phyloP scores from a whole-genome alignment of 2,888 invertebrate species.

The Periphyllus acericola region DNA sequence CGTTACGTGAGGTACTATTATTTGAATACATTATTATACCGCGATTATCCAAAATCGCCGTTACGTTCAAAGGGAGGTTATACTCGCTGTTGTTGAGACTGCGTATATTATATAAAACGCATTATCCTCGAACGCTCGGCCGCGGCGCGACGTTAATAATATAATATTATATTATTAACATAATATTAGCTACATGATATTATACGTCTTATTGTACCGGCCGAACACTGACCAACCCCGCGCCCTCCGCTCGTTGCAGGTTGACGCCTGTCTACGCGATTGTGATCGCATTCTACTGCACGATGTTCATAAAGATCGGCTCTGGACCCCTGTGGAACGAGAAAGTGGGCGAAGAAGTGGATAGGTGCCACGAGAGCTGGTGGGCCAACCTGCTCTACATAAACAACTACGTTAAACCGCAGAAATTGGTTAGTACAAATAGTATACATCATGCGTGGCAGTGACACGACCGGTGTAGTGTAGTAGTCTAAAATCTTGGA shows the following conservation, averaged over 20 bases:
- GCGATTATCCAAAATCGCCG: neutral
- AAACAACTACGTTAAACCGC: conserved; percentile 35
- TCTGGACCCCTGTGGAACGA: conserved; percentile 49
- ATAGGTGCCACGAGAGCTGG: conserved; percentile 35
- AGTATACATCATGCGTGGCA: neutral
- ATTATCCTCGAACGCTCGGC: no score
- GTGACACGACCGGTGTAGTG: no score
- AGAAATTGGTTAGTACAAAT: conserved; percentile 21
- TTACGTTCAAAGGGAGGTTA: neutral
- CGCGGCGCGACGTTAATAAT: no score
- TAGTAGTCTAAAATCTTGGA: no score
- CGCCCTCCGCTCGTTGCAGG: neutral
- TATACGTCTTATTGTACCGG: no score
- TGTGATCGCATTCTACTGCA: conserved; percentile 53
- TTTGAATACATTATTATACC: neutral
- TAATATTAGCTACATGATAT: no score
- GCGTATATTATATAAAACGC: no score
- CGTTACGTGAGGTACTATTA: conserved; percentile 65
- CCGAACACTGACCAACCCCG: no score
- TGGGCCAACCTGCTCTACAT: conserved; percentile 47
- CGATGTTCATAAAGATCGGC: conserved; percentile 43
- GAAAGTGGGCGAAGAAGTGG: conserved; percentile 40
- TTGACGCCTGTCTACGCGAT: conserved; percentile 50
- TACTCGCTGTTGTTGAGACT: neutral
- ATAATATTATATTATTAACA: no score